Base-by-base conservation (phyloP, 2,888 invertebrate genomes). In the Himalopsyche tibetana region DNA sequence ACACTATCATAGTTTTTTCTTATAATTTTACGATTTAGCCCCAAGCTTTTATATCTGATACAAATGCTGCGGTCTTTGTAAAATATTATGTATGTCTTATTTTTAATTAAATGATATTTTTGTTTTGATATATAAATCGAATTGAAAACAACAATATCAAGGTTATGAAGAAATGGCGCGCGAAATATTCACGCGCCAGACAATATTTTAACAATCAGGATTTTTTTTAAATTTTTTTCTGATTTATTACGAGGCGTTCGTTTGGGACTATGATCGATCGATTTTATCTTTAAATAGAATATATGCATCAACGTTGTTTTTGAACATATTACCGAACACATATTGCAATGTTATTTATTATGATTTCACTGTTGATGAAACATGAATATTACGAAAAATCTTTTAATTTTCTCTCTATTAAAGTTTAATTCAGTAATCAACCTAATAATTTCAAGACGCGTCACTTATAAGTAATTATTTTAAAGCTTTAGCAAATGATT, bases 211-310 rank as follows among this genome's bases (percentile, higher is more conserved):
- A 28, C 74, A 28, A 36, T 74, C 15, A 36, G 38, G 36, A 74
- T 38, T 74, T 38, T 38, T 74, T 9, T 74, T 74, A 12, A 38
- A 74, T 38, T 74, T 36, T 36, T 4, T 9, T 51, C 36, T 74
- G 38, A 74, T 74, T 74, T 74, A 74, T 36, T 38, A 38, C 74
- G 19, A 74, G 9, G 74, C 74, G 36, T 15, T 12, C 28, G 36
- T 19, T 63, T 74, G 38, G 38, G 74, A 74, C 38, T 36, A 38
- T 74, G 74, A 38, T 74, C 74, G 74, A 74, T 74, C 36, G 63
- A 19, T 74, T 74, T 74, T 28, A 36, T 74, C 74, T 63, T 63
- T 3, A 74, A 74, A 63, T 63, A 63, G 63, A n/a, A 63, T 63
- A 19, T 63, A 63, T 63, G 63, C 19, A 11, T 28, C 4, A 63